Conservation (phyloP, 1,140 invertebrate species). For the Drosophila ogumai region DNA sequence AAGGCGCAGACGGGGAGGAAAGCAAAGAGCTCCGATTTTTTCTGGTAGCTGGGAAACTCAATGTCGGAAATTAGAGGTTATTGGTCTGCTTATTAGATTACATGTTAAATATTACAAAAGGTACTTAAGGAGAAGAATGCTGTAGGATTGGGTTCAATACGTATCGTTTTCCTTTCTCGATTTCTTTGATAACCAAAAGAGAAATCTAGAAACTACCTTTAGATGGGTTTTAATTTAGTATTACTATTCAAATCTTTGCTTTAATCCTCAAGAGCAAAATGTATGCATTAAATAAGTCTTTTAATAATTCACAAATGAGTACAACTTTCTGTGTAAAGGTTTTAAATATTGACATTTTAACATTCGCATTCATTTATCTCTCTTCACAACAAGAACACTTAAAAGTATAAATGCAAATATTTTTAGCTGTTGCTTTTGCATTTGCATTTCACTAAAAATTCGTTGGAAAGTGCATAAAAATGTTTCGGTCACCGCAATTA, state of each 20-base stretch:
- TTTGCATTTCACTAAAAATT: slow-evolving; percentile 6
- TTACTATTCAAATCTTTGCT: no score
- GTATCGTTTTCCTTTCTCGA: no score
- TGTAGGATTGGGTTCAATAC: neutral
- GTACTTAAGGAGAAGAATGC: neutral
- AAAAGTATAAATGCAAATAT: slow-evolving; percentile 17
- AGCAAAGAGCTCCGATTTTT: slow-evolving; percentile 7
- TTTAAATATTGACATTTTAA: neutral
- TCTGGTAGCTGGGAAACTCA: neutral
- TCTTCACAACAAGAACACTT: slow-evolving; percentile 11
- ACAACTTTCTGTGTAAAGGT: neutral
- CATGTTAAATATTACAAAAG: slow-evolving; percentile 13
- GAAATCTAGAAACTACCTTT: no score
- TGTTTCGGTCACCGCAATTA: slow-evolving; percentile 40
- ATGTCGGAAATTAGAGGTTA: slow-evolving; percentile 12
- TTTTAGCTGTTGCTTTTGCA: slow-evolving; percentile 24
- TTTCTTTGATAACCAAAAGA: neutral
- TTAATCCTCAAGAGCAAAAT: neutral
- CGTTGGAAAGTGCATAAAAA: slow-evolving; percentile 34
- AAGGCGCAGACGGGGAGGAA: neutral
- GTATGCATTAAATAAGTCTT: no score
- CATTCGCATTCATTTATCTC: neutral
- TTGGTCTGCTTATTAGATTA: slow-evolving; percentile 20
- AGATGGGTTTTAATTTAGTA: neutral
- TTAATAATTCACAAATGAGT: neutral